Conservation (phyloP, 1,140 invertebrate genomes). For the Drosophila grimshawi region DNA sequence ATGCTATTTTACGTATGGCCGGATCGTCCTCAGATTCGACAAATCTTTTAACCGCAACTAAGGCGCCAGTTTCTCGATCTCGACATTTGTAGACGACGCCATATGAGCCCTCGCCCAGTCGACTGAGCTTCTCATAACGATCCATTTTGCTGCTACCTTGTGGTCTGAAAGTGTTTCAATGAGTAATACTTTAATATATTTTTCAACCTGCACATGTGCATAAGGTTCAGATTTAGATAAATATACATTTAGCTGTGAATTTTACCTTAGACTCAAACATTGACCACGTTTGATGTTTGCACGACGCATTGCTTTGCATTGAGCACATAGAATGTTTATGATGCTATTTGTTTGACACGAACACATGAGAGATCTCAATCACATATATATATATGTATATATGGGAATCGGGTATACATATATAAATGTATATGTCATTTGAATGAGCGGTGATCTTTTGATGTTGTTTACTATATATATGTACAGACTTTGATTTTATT, state of each 20-base stretch:
- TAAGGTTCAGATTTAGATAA: not conserved
- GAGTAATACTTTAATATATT: no score
- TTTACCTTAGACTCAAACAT: slow-evolving; percentile 83
- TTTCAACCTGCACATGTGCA: not conserved
- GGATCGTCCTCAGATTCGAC: slow-evolving; percentile 99
- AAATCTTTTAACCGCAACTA: slow-evolving; percentile 99
- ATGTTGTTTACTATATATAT: not conserved
- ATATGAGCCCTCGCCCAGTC: slow-evolving; percentile 99
- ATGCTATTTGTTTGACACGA: slow-evolving; percentile 71
- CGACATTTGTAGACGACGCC: slow-evolving; percentile 99
- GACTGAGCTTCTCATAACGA: slow-evolving; percentile 97
- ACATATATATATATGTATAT: slow-evolving; percentile 9
- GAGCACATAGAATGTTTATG: slow-evolving; percentile 71
- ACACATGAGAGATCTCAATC: slow-evolving; percentile 60
- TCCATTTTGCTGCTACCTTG: slow-evolving; percentile 97
- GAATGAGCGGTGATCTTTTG: slow-evolving; percentile 38
- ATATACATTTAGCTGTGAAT: slow-evolving; percentile 17
- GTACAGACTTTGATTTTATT: slow-evolving; percentile 13
- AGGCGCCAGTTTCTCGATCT: slow-evolving; percentile 96
- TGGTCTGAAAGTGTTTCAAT: slow-evolving; percentile 86
- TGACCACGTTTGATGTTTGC: slow-evolving; percentile 81
- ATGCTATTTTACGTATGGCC: slow-evolving; percentile 98
- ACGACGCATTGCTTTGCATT: slow-evolving; percentile 83
- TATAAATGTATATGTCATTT: slow-evolving; percentile 19
- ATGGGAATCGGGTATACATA: slow-evolving; percentile 3